Evolutionary conservation across 2,888 invertebrate genomes (phyloP), one percentile per base, ranked within the genome.

Genomic region (Rotaria socialis): DNA sequence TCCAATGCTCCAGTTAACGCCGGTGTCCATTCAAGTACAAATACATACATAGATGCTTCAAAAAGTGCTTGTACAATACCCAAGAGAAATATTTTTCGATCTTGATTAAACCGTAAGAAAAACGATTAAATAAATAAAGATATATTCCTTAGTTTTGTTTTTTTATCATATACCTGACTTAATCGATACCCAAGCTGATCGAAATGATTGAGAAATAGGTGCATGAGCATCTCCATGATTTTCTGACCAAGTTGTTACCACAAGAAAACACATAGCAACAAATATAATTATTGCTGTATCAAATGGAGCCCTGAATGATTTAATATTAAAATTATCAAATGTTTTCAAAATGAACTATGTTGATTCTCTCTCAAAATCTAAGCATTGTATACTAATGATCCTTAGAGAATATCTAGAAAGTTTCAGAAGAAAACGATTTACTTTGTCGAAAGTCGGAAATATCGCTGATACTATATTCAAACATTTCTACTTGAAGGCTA

Each of bases 41-140:
- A 92, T n/a, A 91, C 91, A 89, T 92, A 92, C 92, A 92, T 92
- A 87, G 92, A 90, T 24, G 92, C 92, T 88, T 92, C 92, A 89
- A 92, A 92, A 87, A 92, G 89, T 0, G 92, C 91, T 89, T 92
- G 92, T 85, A 92, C 91, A 86, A 92, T 87, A 14, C 92, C 92
- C 43, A 92, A 90, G 86, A 91, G 92, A 43, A 92, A 88, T 7
- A 92, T 89, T 87, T 91, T 92, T 80, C 88, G 89, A 88, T 92
- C 92, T 92, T 89, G 60, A 89, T 88, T 50, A 55, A 84, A 10
- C 2, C 85, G 60, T 88, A 55, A 58, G 84, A 3, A 2, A 86
- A 74, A 74, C 1, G 74, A 84, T 84, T 27, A 2, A 19, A 22
- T 11, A 10, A 14, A 8, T 10, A 43, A 8, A 7, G 14, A 7